Percentiles rank a stretch among this genome's conserved stretches.
Evolutionary conservation across 2,113 vertebrate genomes (phyloP).

Genomic region (Scalopus aquaticus): DNA sequence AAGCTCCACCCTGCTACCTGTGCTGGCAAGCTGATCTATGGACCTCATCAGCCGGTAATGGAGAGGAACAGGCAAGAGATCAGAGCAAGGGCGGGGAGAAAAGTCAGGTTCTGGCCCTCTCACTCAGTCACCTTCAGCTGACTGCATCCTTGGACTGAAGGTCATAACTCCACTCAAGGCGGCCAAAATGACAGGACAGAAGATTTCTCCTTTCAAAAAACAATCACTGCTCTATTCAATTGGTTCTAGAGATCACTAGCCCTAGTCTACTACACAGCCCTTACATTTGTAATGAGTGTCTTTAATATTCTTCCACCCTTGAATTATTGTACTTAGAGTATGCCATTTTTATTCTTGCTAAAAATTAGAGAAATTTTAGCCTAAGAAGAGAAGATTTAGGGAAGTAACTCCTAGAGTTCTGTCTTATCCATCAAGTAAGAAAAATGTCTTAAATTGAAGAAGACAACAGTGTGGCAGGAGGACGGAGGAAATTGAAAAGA

Average conservation of each 20-base stretch:
- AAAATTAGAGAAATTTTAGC: not conserved
- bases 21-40: not conserved
- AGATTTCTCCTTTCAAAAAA: not conserved
- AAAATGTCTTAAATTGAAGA: slow-evolving; percentile 18
- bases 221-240: not conserved
- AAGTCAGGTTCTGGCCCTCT: not conserved
- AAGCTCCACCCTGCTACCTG: not conserved
- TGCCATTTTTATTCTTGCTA: not conserved
- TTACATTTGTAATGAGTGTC: not conserved
- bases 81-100: not conserved
- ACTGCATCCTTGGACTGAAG: not conserved
- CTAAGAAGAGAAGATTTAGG: not conserved
- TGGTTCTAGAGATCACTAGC: not conserved
- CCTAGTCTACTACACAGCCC: not conserved
- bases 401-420: not conserved
- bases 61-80: not conserved
- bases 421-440: not conserved
- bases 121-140: not conserved
- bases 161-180: not conserved
- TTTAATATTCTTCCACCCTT: not conserved
- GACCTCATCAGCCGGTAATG: not conserved
- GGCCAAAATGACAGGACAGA: not conserved
- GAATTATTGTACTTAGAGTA: not conserved
- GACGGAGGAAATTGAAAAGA: slow-evolving; percentile 48
- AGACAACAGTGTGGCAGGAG: not conserved